Percentiles rank a stretch among this genome's conserved stretches.
Conservation (phyloP, 2,113 vertebrate genomes). For the Picathartes gymnocephalus region DNA sequence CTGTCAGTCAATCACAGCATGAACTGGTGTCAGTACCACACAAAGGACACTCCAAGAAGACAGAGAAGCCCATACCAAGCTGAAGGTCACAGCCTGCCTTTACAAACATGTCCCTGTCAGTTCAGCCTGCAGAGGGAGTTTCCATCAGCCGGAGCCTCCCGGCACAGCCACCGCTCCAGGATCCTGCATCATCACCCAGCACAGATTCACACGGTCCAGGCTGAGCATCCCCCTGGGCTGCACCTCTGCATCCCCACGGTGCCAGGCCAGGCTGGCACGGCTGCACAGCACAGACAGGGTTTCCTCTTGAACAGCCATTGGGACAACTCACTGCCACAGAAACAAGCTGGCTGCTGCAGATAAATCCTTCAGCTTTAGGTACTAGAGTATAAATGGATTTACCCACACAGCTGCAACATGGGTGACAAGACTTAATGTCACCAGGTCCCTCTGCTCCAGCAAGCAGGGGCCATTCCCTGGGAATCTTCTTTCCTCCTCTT, state of each 20-base stretch:
- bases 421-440: rapidly evolving
- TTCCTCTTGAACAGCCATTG: neutral
- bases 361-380: neutral
- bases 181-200: neutral
- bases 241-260: rapidly evolving
- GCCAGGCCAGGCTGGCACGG: rapidly evolving
- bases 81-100: neutral
- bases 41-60: neutral
- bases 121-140: slow-evolving; percentile 3
- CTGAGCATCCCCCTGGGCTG: neutral
- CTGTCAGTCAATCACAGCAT: neutral
- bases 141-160: neutral
- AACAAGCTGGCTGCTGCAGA: neutral
- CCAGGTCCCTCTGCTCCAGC: neutral
- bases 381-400: neutral
- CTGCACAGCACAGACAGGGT: too few species aligned
- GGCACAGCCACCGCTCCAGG: rapidly evolving
- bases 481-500: neutral
- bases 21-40: neutral
- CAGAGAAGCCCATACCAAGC: neutral
- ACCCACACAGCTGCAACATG: neutral
- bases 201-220: rapidly evolving
- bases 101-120: neutral
- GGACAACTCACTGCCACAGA: neutral
- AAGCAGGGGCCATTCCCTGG: neutral